A percentile compares a stretch with the other conserved stretches of the same genome.
These are phyloP conservation scores for Drosophila formosana DNA, from an alignment of 2,888 invertebrate species.

Conservation along the genomic window DNA sequence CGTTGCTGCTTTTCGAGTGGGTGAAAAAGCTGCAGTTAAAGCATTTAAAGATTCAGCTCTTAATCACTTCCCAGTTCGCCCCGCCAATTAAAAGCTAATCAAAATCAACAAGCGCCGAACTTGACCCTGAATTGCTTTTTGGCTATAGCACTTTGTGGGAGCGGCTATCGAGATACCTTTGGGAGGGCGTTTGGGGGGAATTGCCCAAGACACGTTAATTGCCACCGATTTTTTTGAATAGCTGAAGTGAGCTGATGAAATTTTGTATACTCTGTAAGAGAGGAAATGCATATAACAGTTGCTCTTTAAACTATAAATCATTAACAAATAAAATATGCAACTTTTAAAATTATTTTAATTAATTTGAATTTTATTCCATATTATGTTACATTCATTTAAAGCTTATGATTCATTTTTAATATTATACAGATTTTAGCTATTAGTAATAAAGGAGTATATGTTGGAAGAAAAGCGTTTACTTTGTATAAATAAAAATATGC, in stretches of 20 bases:
- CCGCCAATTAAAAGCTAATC: slow-evolving; percentile 45
- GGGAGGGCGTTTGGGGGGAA: neutral
- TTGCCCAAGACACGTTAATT: neutral
- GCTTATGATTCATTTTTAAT: too few species aligned
- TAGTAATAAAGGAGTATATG: too few species aligned
- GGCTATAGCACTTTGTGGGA: neutral
- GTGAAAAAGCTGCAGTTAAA: slow-evolving; percentile 28
- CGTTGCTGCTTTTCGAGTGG: slow-evolving; percentile 16
- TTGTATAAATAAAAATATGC: too few species aligned
- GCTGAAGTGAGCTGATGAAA: neutral
- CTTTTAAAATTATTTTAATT: too few species aligned
- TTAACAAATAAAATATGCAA: too few species aligned
- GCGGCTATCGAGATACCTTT: neutral
- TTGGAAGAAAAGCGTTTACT: too few species aligned
- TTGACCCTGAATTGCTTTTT: slow-evolving; percentile 25
- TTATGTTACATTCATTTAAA: too few species aligned
- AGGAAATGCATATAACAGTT: too few species aligned
- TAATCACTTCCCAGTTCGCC: slow-evolving; percentile 16
- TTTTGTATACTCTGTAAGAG: neutral
- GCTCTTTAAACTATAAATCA: too few species aligned
- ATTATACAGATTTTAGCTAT: too few species aligned
- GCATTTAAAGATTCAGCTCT: slow-evolving; percentile 1
- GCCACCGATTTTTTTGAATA: neutral
- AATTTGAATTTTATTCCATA: too few species aligned
- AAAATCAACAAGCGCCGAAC: slow-evolving; percentile 23